These are phyloP conservation scores for Theristicus caerulescens DNA, from an alignment of 2,113 vertebrate species.

Conservation along the genomic window DNA sequence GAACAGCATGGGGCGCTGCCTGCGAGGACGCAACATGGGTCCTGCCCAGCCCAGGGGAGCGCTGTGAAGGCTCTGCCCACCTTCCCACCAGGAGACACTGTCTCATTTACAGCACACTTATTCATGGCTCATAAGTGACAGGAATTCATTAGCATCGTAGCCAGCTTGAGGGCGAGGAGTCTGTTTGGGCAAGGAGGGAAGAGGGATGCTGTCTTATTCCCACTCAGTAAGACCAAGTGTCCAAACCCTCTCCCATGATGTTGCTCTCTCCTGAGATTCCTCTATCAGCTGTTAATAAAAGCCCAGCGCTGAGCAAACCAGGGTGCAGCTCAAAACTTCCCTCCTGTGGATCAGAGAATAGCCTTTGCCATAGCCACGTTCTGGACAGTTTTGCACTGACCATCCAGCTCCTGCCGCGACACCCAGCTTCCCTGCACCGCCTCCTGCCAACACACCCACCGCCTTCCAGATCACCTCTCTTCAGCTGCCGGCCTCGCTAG, in stretches of 20 bases:
- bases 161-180: background rate
- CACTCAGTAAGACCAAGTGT: background rate
- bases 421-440: background rate
- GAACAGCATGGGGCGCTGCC: background rate
- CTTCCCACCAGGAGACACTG: background rate
- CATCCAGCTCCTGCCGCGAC: background rate
- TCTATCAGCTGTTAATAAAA: background rate
- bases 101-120: background rate
- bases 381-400: background rate
- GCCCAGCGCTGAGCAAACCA: background rate
- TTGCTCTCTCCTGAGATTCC: background rate
- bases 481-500: fast-evolving
- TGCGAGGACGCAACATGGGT: background rate
- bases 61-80: background rate
- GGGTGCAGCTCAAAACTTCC: background rate
- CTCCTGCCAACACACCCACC: fast-evolving
- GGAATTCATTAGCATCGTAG: background rate
- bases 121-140: background rate
- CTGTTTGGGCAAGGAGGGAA: background rate
- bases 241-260: background rate
- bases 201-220: background rate
- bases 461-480: background rate
- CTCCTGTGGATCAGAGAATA: background rate
- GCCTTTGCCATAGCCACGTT: background rate
- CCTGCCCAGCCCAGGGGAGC: background rate